phyloP scores from a whole-genome alignment of 2,888 invertebrate species.

The Eupithecia insigniata region DNA sequence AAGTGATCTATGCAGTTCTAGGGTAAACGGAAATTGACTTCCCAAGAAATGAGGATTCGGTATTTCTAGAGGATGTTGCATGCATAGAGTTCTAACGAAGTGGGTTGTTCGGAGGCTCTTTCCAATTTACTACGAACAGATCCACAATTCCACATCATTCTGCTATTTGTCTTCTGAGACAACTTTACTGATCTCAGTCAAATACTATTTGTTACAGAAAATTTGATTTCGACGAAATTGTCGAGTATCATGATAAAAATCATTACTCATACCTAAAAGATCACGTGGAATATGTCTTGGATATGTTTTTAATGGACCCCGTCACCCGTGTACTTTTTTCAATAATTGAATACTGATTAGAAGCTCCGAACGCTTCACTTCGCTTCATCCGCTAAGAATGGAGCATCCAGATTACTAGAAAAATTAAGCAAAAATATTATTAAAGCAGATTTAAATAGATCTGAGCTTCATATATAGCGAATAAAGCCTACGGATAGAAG shows the following conservation, averaged over 20 bases:
- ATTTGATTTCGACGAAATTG: neutral
- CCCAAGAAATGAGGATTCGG: slow-evolving; percentile 55
- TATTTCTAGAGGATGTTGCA: slow-evolving; percentile 14
- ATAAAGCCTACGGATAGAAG: neutral
- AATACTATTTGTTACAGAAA: neutral
- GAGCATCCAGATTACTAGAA: neutral
- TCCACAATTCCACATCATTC: neutral
- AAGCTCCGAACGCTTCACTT: neutral
- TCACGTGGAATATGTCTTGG: no score
- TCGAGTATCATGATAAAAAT: neutral
- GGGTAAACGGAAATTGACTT: slow-evolving; percentile 65
- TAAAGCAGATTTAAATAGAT: neutral
- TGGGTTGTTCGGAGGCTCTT: neutral
- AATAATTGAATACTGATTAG: no score
- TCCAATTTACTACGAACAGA: neutral
- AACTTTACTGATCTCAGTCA: neutral
- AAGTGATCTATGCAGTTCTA: slow-evolving; percentile 55
- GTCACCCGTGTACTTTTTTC: no score
- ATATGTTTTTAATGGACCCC: no score
- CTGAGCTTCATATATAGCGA: neutral
- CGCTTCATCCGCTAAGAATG: neutral
- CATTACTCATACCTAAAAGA: neutral
- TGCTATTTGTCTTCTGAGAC: neutral
- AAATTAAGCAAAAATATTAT: neutral
- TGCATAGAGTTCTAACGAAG: neutral